Conservation (phyloP, 2,888 invertebrate species). For the Stomorhina lunata region DNA sequence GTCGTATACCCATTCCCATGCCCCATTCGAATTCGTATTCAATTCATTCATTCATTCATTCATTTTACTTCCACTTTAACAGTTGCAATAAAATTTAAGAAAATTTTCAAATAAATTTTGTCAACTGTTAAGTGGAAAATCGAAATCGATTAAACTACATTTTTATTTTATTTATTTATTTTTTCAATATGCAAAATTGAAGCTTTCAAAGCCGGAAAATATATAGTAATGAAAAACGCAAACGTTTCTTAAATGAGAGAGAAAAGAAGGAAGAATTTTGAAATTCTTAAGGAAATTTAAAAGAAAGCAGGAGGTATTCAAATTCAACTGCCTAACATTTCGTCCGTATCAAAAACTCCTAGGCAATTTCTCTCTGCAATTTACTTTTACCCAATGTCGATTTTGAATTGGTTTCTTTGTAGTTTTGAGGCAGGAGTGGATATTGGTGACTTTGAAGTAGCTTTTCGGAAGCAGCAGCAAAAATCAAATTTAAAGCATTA, state of each 20-base stretch:
- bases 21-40: too few relatives aligned
- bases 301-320: not conserved
- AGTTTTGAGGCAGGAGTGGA: not conserved
- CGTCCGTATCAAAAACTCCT: not conserved
- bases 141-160: slow-evolving; percentile 77
- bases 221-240: not conserved
- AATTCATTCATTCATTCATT: too few relatives aligned
- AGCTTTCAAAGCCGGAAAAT: too few relatives aligned
- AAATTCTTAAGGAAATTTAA: slow-evolving; percentile 22
- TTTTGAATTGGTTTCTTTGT: slow-evolving; percentile 41
- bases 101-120: slow-evolving; percentile 77
- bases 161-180: slow-evolving; percentile 67
- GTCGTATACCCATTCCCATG: too few relatives aligned
- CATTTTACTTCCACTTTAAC: slow-evolving; percentile 73
- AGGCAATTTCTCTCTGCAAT: slow-evolving; percentile 11
- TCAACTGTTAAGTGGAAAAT: slow-evolving; percentile 71
- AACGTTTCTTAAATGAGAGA: not conserved
- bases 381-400: slow-evolving; percentile 51
- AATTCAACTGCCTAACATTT: slow-evolving; percentile 17
- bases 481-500: slow-evolving; percentile 15
- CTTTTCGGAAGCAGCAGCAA: not conserved
- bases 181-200: slow-evolving; percentile 62
- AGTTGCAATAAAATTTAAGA: slow-evolving; percentile 77
- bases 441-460: not conserved
- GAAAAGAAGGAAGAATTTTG: not conserved